phyloP scores from a whole-genome alignment of 2,113 vertebrate genomes.

The Podocnemis expansa region DNA sequence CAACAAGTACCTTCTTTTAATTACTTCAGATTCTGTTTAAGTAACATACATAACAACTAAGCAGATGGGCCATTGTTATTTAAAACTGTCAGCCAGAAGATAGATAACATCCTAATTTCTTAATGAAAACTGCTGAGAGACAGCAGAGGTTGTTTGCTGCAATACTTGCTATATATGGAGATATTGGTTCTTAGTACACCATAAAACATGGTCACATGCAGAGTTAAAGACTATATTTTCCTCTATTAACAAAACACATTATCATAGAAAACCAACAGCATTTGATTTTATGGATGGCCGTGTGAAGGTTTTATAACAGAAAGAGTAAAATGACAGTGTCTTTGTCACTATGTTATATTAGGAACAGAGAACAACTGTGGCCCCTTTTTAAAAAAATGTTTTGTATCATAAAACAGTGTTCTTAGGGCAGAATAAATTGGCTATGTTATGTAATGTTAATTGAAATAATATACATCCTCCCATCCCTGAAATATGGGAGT shows the following conservation, averaged over 20 bases:
- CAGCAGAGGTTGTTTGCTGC: neutral
- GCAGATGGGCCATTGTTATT: neutral
- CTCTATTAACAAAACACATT: neutral
- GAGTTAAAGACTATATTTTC: neutral
- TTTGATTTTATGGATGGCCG: neutral
- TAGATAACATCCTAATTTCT: neutral
- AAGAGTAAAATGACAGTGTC: neutral
- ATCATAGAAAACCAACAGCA: neutral
- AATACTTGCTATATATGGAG: accelerated
- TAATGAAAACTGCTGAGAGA: neutral
- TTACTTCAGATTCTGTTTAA: neutral
- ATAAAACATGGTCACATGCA: accelerated
- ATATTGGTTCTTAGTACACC: neutral
- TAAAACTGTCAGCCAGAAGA: neutral
- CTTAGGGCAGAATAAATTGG: neutral
- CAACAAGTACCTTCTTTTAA: accelerated
- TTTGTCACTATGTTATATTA: neutral
- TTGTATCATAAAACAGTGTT: neutral
- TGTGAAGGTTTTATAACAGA: neutral
- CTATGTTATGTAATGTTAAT: neutral
- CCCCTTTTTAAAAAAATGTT: neutral
- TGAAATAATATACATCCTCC: neutral
- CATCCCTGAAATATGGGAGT: neutral
- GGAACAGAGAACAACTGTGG: neutral
- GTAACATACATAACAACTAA: neutral